Evolutionary conservation across 2,797 vertebrate genomes (phyloP), one percentile per base, ranked within the genome.

Genomic region (Falco cherrug): DNA sequence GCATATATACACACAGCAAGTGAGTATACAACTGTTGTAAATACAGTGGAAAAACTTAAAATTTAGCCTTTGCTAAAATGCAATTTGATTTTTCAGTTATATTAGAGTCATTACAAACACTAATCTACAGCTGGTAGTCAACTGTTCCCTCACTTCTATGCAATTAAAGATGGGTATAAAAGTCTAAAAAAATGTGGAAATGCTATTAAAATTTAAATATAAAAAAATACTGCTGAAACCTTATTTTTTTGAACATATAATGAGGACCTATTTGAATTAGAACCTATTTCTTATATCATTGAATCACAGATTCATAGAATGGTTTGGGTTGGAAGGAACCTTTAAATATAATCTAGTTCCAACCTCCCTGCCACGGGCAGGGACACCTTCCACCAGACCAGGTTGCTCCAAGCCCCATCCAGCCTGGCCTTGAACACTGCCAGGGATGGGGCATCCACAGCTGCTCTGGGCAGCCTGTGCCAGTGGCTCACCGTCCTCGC

Each of bases 91-190:
- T 82, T 68, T 76, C 73, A 50, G 43, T 82, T 90, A 51, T 39
- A 37, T 95, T 90, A 80, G 53, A 82, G 87, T 68, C 64, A 75
- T 78, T 89, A 92, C 50, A 83, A 92, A 80, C 61, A 59, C 24
- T 78, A 73, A 59, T 39, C 48, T 83, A 83, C 56, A 74, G 71
- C 82, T 86, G 51, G 29, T 53, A 68, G n/a, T 87, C 69, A 80
- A 80, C 69, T 57, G 53, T 61, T 90, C 60, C 31, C 51, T 90
- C 47, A 53, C 19, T 76, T 64, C 12, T 26, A 31, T 26, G 41
- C 68, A 86, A 37, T n/a, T 83, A 60, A 59, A 68, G 26, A 48
- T 29, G 28, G 11, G 5, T n/a, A 75, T 43, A 54, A 31, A 41
- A 68, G 26, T 63, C 43, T 50, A 67, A 56, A 90, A 33, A 83